These are phyloP conservation scores for Bergia sp. DNA, from an alignment of 92 coral and sea anemone species.

Conservation along the genomic window DNA sequence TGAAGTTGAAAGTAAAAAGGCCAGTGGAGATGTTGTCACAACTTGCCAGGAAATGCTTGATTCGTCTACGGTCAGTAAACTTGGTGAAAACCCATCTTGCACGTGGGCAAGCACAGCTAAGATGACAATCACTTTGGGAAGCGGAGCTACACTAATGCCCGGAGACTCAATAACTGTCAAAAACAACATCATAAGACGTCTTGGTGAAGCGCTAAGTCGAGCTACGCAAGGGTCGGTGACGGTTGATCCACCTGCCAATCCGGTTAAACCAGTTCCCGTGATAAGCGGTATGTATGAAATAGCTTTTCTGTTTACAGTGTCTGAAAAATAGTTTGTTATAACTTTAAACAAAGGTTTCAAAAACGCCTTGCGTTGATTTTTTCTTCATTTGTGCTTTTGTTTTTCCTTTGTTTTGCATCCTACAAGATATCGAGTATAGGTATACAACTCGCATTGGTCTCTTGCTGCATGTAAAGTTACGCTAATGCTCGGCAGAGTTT, in stretches of 20 bases:
- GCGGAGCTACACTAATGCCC: slow-evolving; percentile 36
- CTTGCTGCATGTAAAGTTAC: no score
- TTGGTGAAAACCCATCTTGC: slow-evolving; percentile 44
- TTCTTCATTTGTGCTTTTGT: no score
- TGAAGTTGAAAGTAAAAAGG: slow-evolving; percentile 30
- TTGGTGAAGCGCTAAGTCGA: slow-evolving; percentile 37
- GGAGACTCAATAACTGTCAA: slow-evolving; percentile 16
- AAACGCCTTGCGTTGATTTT: no score
- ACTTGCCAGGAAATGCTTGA: slow-evolving; percentile 48
- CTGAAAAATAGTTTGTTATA: no score
- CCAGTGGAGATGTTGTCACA: background rate
- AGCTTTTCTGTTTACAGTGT: background rate
- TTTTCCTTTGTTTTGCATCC: no score
- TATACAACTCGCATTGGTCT: no score
- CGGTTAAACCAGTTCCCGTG: slow-evolving; percentile 42
- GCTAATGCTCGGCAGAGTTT: no score
- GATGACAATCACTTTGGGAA: slow-evolving; percentile 46
- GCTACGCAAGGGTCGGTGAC: slow-evolving; percentile 14
- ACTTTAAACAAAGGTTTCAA: no score
- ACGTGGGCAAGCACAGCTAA: slow-evolving; percentile 45
- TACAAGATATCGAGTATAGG: no score
- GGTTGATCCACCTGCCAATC: slow-evolving; percentile 37
- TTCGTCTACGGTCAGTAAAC: slow-evolving; percentile 6
- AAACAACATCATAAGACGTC: slow-evolving; percentile 26
- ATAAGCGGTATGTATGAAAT: slow-evolving; percentile 40